Evolutionary conservation across 2,888 invertebrate species (phyloP), one percentile per base, ranked within the genome.

Genomic region (Leptinotarsa juncta): DNA sequence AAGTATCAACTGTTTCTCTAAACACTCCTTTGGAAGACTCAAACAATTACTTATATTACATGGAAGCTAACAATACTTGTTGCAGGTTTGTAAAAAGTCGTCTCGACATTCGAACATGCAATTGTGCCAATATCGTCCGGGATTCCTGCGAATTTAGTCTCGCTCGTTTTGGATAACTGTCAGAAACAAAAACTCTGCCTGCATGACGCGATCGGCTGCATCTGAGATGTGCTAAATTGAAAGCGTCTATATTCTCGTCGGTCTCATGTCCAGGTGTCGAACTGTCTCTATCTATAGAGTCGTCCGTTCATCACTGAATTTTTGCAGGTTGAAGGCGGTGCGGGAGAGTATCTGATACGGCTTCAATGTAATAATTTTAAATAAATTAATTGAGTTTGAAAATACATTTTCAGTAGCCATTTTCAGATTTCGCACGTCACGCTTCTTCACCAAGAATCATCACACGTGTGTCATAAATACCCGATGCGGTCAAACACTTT

Each of bases 181-280:
- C 82, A 81, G 67, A 69, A 78, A 76, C 81, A 80, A 77, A 77
- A 74, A 73, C 77, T 69, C 72, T 72, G 70, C 67, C 74, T 55
- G 72, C 67, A 68, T 80, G 79, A 78, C 81, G 79, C 75, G 74
- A 75, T 67, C 62, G 68, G 16, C 79, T 81, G 81, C 77, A 75
- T 79, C 78, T 82, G 82, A 82, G 79, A 80, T 77, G 78, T 78
- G 78, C 79, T 80, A 79, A 81, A 80, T 80, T 78, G 77, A 78
- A 77, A 75, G 78, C 69, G 69, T 42, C 62, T 57, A 48, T 57
- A 48, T 18, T 68, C 57, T 32, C 48, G 42, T 57, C 42, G 42
- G 49, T 71, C 48, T 66, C 65, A 65, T 66, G 51, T 65, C 51
- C 71, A 71, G 71, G 66, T 71, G 55, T 71, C 65, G 49, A 55